phyloP scores from a whole-genome alignment of 2,797 vertebrate species.

The Oophaga sylvatica region DNA sequence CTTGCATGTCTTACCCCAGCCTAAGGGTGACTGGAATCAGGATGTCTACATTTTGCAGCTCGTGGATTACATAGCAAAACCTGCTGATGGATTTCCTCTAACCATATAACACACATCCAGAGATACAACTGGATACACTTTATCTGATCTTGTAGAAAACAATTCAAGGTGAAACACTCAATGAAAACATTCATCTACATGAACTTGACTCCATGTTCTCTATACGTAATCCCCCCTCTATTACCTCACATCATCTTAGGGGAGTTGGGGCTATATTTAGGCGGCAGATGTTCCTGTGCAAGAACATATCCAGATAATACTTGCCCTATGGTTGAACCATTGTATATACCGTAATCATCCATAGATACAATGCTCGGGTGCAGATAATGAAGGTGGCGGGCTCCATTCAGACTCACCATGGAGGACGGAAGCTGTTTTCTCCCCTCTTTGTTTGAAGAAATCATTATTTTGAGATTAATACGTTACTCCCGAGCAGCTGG shows the following conservation, averaged over 20 bases:
- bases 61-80: too few species aligned
- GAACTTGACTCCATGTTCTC: neutral
- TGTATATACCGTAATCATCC: too few species aligned
- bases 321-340: neutral
- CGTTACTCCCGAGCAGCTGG: constrained; percentile 43
- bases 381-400: neutral
- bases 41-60: too few species aligned
- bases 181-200: neutral
- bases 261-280: constrained; percentile 14
- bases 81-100: neutral
- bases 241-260: neutral
- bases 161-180: neutral
- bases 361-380: neutral
- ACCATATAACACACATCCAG: neutral
- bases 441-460: constrained; percentile 18
- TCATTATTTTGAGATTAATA: constrained; percentile 51
- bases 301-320: neutral
- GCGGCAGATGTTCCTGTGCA: neutral
- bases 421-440: neutral
- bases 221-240: neutral
- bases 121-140: neutral
- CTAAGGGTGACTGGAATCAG: too few species aligned
- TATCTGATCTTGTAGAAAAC: neutral
- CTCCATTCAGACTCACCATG: neutral
- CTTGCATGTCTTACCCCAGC: too few species aligned